These are phyloP conservation scores for Lutjanus argentimaculatus DNA, from an alignment of 2,797 vertebrate genomes.

Conservation along the genomic window DNA sequence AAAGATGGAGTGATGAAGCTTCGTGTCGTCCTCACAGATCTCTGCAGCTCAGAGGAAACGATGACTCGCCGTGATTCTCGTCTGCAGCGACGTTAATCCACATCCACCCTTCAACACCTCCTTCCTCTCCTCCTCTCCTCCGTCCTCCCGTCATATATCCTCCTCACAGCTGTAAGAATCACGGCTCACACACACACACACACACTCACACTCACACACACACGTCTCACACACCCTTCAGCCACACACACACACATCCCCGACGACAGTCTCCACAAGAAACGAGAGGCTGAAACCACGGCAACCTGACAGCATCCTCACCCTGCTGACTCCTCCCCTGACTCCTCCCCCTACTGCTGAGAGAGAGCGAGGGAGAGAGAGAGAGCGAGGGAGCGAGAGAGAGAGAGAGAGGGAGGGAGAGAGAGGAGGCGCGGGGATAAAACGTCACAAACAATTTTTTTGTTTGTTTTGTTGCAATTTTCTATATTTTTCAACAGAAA, in stretches of 20 bases:
- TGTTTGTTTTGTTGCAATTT: too few species aligned
- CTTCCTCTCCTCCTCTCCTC: slow-evolving; percentile 22
- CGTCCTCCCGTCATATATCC: slow-evolving; percentile 41
- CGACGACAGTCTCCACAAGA: slow-evolving; percentile 50
- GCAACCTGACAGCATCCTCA: slow-evolving; percentile 78
- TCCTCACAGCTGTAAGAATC: slow-evolving; percentile 52
- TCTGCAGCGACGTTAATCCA: slow-evolving; percentile 52
- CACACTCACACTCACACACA: slow-evolving; percentile 32
- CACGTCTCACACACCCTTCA: slow-evolving; percentile 48
- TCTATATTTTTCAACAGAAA: not conserved
- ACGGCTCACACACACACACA: slow-evolving; percentile 32
- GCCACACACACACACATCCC: slow-evolving; percentile 51
- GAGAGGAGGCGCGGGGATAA: not conserved
- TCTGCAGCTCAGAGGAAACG: slow-evolving; percentile 38
- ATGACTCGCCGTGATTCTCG: slow-evolving; percentile 20
- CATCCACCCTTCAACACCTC: slow-evolving; percentile 39
- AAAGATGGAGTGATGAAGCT: slow-evolving; percentile 58
- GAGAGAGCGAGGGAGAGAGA: not conserved
- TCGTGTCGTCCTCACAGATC: slow-evolving; percentile 43
- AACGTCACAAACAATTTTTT: too few species aligned
- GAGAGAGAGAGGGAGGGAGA: not conserved
- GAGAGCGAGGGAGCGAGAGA: not conserved
- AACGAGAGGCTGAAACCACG: slow-evolving; percentile 75
- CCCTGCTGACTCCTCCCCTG: slow-evolving; percentile 60
- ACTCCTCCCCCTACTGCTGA: slow-evolving; percentile 34